Evolutionary conservation across 1,140 invertebrate species (phyloP), one percentile per base, ranked within the genome.

Genomic region (Drosophila miranda): DNA sequence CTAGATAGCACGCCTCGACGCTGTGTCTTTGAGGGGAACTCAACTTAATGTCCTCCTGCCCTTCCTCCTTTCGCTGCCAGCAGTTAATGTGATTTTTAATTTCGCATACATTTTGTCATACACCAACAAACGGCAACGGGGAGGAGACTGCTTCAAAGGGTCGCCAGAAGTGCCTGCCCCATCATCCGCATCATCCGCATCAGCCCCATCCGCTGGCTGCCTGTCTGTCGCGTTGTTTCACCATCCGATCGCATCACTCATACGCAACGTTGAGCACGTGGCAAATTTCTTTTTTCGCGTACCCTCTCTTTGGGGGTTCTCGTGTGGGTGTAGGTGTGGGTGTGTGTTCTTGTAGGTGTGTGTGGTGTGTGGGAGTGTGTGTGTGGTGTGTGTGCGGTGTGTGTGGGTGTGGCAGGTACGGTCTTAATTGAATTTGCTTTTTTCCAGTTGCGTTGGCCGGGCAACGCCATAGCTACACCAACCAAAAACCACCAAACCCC

Each of bases 51-150:
- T 38, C 48, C 0, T 28, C 28, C 2, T 28, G 28, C 28, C 28
- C 6, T 8, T 28, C 1, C 28, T 9, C 41, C 16, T 1, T 38
- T 41, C 63, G 8, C 8, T 7, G 41, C 7, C 46, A 28, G 50
- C 30, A 49, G 61, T 67, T 67, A 76, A 76, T 84, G 75, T 69
- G 73, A 86, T 80, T 84, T 84, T 80, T 79, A 80, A 84, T 76
- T 82, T 78, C 72, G 57, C 59, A 75, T 62, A 70, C 30, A 60
- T 54, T 75, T 70, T 62, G 19, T 26, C 48, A 44, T 26, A 45
- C 52, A 34, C 14, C 34, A 51, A 60, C 44, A 58, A 38, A 28
- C 41, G 2, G 19, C 19, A 16, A 23, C 3, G 11, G 34, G 34
- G 11, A 13, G 1, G 1, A 3, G 52, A 26, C 26, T 59, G 43